Base-by-base conservation (phyloP, 1,140 invertebrate genomes). In the Hormaphis cornu region DNA sequence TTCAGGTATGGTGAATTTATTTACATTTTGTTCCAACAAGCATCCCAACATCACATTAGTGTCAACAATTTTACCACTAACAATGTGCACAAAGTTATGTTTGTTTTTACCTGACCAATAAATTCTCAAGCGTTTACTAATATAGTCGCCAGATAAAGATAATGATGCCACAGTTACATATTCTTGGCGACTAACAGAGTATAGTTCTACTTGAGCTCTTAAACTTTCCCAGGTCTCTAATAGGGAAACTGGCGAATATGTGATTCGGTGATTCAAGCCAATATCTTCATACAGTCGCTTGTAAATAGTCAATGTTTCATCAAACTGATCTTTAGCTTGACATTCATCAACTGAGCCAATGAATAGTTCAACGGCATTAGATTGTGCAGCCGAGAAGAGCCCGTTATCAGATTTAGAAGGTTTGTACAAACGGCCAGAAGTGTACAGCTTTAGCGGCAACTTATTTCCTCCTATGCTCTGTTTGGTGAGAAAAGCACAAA, bases 91-190 rank as follows among this genome's bases (percentile, higher is more conserved):
- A 77, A 82, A 88, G 8, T 80, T 75, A 44, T 71, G 74, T 61
- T 80, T 75, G 2, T 80, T 74, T 52, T 82, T 80, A 53, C 76
- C 76, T 74, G 84, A 85, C 53, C 77, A 82, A 56, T 85, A 83
- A 72, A 86, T 74, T 37, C 73, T 76, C 24, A 89, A 77, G 59
- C 87, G 80, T 76, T 88, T 87, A 74, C 85, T 86, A 20, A 88
- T 81, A 74, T 83, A 89, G 72, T 84, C 80, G 37, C 82, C 83
- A 75, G 81, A 83, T 12, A 83, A 59, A 2, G 84, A 85, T 48
- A 89, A 63, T 79, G 84, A 79, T 5, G 84, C 87, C 69, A 88
- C 80, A 79, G 86, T 84, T 2, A 87, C 73, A 76, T 87, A 89
- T 24, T 75, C 72, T 50, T 83, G 73, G 22, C 77, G 75, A 74